Evolutionary conservation across 2,113 vertebrate genomes (phyloP).

Genomic region (Nyctereutes procyonoides): DNA sequence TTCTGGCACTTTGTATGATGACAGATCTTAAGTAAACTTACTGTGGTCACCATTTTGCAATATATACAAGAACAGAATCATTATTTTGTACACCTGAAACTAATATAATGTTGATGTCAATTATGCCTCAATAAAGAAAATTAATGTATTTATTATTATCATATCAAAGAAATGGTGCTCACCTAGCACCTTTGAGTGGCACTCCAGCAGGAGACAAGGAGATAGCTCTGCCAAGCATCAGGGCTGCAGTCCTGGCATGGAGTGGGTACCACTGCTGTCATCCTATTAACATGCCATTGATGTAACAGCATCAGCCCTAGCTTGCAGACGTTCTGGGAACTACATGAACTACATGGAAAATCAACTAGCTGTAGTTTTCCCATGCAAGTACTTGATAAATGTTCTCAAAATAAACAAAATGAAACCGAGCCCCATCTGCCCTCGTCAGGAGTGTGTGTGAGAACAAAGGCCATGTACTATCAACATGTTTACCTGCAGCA

Average conservation of each 20-base stretch:
- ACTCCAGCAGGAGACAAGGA: neutral
- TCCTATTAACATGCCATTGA: neutral
- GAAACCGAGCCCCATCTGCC: neutral
- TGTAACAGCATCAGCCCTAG: neutral
- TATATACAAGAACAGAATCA: neutral
- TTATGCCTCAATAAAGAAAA: neutral
- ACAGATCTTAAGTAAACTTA: neutral
- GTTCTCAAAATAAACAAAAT: slow-evolving; percentile 35
- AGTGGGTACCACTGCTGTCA: no score
- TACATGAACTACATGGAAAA: neutral
- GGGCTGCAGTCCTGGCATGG: neutral
- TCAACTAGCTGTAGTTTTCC: neutral
- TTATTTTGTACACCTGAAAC: neutral
- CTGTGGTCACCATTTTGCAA: neutral
- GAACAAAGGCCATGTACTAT: neutral
- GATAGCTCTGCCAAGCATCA: neutral
- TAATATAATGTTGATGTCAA: neutral
- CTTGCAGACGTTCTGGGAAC: neutral
- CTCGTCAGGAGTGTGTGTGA: neutral
- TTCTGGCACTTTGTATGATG: neutral
- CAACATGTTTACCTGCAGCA: neutral
- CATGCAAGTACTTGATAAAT: neutral
- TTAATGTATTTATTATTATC: neutral
- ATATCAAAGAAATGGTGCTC: neutral
- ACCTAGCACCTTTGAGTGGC: neutral